Percentiles rank a stretch among this genome's conserved stretches.
Conservation (phyloP, 2,113 vertebrate species). For the Siphamia tubifer region DNA sequence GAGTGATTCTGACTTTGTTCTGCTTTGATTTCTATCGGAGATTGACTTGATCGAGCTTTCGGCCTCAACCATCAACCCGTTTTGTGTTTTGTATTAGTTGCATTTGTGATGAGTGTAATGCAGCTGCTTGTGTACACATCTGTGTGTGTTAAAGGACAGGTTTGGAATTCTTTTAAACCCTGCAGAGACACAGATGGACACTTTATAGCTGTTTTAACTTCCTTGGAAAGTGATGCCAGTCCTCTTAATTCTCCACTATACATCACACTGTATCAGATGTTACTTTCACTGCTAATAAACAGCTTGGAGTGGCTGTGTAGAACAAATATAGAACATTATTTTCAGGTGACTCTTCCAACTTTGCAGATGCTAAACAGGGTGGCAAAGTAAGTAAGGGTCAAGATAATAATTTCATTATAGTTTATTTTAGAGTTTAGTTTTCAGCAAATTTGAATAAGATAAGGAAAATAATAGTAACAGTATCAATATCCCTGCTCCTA, state of each 20-base stretch:
- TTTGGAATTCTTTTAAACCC: slow-evolving; percentile 41
- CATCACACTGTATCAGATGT: slow-evolving; percentile 23
- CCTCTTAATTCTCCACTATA: background rate
- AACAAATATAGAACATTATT: slow-evolving; percentile 8
- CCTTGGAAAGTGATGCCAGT: slow-evolving; percentile 3
- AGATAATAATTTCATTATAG: background rate
- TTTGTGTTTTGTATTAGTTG: slow-evolving; percentile 7
- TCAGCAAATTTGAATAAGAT: no score
- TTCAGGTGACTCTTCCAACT: background rate
- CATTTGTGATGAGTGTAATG: background rate
- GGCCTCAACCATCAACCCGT: slow-evolving; percentile 11
- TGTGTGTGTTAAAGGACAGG: background rate
- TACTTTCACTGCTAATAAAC: slow-evolving; percentile 12
- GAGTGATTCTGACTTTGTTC: background rate
- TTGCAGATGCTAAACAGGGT: background rate
- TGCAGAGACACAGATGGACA: slow-evolving; percentile 32
- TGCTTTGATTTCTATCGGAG: background rate
- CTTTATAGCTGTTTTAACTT: slow-evolving; percentile 26
- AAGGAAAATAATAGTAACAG: no score
- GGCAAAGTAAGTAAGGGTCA: no score
- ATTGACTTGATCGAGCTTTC: background rate
- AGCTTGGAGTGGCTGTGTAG: background rate
- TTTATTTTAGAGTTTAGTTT: no score
- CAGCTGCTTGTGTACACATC: background rate
- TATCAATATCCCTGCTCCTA: no score